These are phyloP conservation scores for Rhynchonycteris naso DNA, from an alignment of 2,797 vertebrate genomes.

Conservation along the genomic window DNA sequence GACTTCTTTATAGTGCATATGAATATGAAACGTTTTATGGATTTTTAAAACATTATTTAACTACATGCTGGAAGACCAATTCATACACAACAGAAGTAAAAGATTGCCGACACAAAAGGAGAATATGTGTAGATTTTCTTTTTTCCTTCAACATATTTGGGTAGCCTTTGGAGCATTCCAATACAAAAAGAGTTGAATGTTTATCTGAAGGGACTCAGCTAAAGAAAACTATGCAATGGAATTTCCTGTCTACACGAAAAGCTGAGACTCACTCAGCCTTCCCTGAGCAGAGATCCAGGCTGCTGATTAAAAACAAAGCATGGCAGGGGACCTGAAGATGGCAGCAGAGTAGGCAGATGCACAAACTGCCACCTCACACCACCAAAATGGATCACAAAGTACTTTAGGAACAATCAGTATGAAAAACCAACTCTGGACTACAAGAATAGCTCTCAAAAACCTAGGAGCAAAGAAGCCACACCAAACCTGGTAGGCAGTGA, in stretches of 20 bases:
- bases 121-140: neutral
- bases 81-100: neutral
- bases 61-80: neutral
- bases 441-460: too few relatives aligned
- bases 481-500: too few relatives aligned
- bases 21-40: constrained; percentile 32
- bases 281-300: neutral
- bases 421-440: too few relatives aligned
- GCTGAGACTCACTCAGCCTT: neutral
- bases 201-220: neutral
- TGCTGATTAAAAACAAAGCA: neutral
- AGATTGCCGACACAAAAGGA: too few relatives aligned
- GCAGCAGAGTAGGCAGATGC: too few relatives aligned
- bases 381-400: too few relatives aligned
- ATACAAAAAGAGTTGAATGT: neutral
- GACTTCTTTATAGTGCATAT: neutral
- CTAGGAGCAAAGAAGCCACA: too few relatives aligned
- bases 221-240: neutral
- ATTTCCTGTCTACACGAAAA: neutral
- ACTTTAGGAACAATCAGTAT: too few relatives aligned
- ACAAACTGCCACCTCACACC: too few relatives aligned
- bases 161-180: neutral
- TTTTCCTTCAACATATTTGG: neutral
- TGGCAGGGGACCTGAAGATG: too few relatives aligned
- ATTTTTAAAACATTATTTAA: constrained; percentile 48